Evolutionary conservation across 2,113 vertebrate species (phyloP), one percentile per base, ranked within the genome.

Genomic region (Oxyura jamaicensis): DNA sequence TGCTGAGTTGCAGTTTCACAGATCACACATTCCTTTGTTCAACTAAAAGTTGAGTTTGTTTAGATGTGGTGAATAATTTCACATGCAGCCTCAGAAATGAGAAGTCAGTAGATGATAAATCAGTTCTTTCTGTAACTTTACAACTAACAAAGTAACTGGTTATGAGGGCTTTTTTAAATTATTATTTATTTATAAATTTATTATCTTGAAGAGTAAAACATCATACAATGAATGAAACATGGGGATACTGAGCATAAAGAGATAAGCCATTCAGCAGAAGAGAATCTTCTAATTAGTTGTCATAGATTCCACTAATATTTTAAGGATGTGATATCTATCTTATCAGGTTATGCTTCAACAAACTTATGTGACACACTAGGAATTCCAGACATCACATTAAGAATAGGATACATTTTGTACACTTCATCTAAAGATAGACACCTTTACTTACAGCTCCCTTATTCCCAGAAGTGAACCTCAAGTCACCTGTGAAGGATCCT

Each of bases 341-440:
- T 52, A 42, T 67, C 58, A 82, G 11, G 23, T 46, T 86, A 36
- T 11, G 4, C 33, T 62, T 36, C 33, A 73, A 48, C 8, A 0
- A 0, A 8, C 17, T 66, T 52, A n/a, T 0, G 0, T 28, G 39
- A 53, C 58, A n/a, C 4, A 25, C 3, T 33, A 31, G 41, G 25
- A 92, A 55, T 23, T 59, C 28, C 20, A 81, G 80, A 66, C 35
- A 59, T 14, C 1, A 4, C 5, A 14, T 25, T 71, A 65, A 79
- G 29, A 76, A 26, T 3, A 48, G 1, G 6, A 10, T 17, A 83
- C 21, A 53, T 36, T 87, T 79, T 44, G 76, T 12, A 69, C 26
- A 35, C 8, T 53, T 74, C 0, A 0, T 63, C 29, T 65, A 48
- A 74, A 56, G 23, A 52, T 39, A 76, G 41, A 26, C 5, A 29